Percentiles rank a stretch among this genome's conserved stretches.
Conservation (phyloP, 2,797 vertebrate genomes). For the Neosalanx taihuensis region DNA sequence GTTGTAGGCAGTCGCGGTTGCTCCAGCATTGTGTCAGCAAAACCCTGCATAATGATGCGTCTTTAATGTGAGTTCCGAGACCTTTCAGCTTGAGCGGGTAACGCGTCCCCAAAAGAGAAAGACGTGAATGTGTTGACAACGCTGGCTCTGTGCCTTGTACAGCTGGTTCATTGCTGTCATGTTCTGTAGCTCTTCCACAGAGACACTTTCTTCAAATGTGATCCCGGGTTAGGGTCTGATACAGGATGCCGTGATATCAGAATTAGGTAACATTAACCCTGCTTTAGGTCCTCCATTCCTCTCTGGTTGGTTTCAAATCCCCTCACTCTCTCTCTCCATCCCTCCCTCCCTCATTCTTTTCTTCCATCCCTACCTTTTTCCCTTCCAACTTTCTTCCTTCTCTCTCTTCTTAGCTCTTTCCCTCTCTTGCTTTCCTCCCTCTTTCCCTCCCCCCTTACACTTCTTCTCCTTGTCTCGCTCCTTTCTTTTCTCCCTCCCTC, state of each 20-base stretch:
- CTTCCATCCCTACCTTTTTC: too few relatives aligned
- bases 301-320: too few relatives aligned
- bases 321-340: too few relatives aligned
- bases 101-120: background rate
- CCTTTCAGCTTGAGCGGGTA: background rate
- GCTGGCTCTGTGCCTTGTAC: background rate
- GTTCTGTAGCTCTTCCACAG: background rate
- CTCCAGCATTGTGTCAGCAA: background rate
- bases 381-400: too few relatives aligned
- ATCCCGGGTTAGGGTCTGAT: too few relatives aligned
- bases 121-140: background rate
- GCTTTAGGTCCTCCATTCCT: background rate
- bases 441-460: too few relatives aligned
- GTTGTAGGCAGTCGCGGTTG: background rate
- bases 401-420: too few relatives aligned
- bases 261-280: background rate
- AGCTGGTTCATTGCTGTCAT: background rate
- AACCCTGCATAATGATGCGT: background rate
- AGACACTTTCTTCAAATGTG: background rate
- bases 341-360: too few relatives aligned
- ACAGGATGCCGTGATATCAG: background rate
- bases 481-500: too few relatives aligned
- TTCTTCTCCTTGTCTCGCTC: too few relatives aligned
- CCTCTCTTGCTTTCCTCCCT: too few relatives aligned
- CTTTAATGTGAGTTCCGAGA: background rate